Evolutionary conservation across 2,113 vertebrate genomes (phyloP).

Genomic region (Aspiorhynchus laticeps): DNA sequence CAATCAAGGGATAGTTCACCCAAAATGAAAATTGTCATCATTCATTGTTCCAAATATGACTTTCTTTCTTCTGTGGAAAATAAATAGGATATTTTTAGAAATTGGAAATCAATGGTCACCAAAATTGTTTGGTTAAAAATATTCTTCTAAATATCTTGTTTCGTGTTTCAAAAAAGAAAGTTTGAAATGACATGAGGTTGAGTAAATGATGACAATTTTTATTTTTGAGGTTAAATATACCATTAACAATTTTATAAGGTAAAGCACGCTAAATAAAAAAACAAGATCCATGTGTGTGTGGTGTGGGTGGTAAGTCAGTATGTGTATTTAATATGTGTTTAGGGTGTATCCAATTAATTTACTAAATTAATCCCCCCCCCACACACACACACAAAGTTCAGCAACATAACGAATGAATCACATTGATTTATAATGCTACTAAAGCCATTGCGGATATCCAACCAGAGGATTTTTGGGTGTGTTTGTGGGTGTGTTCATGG

Average conservation of each 20-base stretch:
- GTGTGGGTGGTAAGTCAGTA: neutral
- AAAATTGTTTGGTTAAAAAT: neutral
- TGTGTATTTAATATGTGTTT: neutral
- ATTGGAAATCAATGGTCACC: neutral
- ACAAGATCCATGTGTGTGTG: neutral
- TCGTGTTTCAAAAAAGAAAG: neutral
- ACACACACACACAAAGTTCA: neutral
- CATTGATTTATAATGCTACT: conserved; percentile 42
- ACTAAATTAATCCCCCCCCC: neutral
- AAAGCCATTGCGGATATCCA: conserved; percentile 14
- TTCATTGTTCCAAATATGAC: neutral
- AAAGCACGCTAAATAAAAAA: neutral
- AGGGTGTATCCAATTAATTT: neutral
- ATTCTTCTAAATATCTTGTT: neutral
- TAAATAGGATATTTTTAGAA: neutral
- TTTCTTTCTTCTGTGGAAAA: neutral
- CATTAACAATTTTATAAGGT: neutral
- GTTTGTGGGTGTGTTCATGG: conserved; percentile 19
- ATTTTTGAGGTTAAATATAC: neutral
- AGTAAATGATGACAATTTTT: too few relatives aligned
- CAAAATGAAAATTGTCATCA: neutral
- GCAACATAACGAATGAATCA: conserved; percentile 10
- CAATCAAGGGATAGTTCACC: neutral
- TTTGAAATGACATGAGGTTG: too few relatives aligned
- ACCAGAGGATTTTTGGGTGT: neutral